Base-by-base conservation (phyloP, 1,140 invertebrate genomes). In the Grapholita molesta region DNA sequence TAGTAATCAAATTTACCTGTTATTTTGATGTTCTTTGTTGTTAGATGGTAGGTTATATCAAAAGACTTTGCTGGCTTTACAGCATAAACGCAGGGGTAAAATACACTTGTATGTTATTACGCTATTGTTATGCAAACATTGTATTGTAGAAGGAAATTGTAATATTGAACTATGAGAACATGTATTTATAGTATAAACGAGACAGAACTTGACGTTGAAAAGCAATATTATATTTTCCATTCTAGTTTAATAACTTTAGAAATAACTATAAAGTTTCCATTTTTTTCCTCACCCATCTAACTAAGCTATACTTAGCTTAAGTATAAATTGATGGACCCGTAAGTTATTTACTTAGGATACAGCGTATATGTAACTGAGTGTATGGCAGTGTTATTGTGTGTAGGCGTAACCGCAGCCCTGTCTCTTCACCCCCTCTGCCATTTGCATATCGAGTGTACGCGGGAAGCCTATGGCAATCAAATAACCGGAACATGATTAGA, bases 341-440 rank as follows among this genome's bases (percentile, higher is more conserved):
- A 8, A 48, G 18, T 18, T 21, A 21, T 48, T 48, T 42, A 42
- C 38, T 21, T 48, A 48, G 42, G 15, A 21, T 48, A 21, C 12
- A 30, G 21, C 7, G 7, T 42, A 15, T 42, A 15, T 15, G 38
- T 42, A 15, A 42, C 38, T 4, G 15, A 42, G 38, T 69, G 6
- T 69, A 55, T 68, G 42, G 52, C 75, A 69, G 73, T 79, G 74
- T 75, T 69, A 73, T 70, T 70, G 66, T 48, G 76, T 80, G 84
- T 84, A 79, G 82, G 80, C 76, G 76, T 78, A 70, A 77, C 83
- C 79, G 66, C 78, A 80, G 70, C 67, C 79, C 71, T 69, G 64
- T 70, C 52, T 66, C 70, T 70, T 72, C 69, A 69, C 38, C 71
- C 65, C 65, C 28, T 32, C 18, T 5, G 6, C 70, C 66, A 69